These are phyloP conservation scores for Python bivittatus DNA, from an alignment of 2,113 vertebrate genomes.

Conservation along the genomic window DNA sequence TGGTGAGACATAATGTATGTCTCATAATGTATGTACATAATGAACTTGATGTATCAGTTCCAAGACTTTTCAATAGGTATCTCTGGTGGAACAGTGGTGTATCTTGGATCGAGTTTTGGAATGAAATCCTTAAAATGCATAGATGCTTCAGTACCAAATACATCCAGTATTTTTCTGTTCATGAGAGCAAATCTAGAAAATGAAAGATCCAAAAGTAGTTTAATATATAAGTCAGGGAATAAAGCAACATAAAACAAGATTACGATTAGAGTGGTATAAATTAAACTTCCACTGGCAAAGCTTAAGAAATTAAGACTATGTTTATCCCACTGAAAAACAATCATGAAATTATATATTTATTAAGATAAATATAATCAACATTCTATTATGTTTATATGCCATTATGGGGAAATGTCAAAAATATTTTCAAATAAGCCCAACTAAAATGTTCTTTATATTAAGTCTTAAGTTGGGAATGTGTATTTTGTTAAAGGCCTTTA, in stretches of 20 bases:
- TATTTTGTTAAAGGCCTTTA: not conserved
- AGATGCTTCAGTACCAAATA: constrained; percentile 92
- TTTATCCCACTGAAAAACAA: not conserved
- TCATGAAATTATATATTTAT: not conserved
- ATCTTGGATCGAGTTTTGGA: constrained; percentile 88
- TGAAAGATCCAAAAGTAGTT: not conserved
- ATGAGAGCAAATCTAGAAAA: constrained; percentile 88
- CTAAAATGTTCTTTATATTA: not conserved
- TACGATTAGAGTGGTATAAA: not conserved
- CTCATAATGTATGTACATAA: no score
- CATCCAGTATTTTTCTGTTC: constrained; percentile 90
- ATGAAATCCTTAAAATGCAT: constrained; percentile 86
- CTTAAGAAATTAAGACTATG: not conserved
- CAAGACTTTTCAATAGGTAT: constrained; percentile 79
- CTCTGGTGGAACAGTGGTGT: constrained; percentile 74
- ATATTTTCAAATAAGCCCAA: not conserved
- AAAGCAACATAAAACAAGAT: not conserved
- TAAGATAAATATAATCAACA: not conserved
- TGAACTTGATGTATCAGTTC: constrained; percentile 38
- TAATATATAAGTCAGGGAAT: not conserved
- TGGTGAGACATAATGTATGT: constrained; percentile 61
- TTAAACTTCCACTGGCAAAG: not conserved
- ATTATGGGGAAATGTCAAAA: not conserved
- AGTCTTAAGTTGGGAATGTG: not conserved
- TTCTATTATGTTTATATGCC: not conserved